Evolutionary conservation across 1,140 invertebrate genomes (phyloP).

Genomic region (Caenorhabditis remanei): DNA sequence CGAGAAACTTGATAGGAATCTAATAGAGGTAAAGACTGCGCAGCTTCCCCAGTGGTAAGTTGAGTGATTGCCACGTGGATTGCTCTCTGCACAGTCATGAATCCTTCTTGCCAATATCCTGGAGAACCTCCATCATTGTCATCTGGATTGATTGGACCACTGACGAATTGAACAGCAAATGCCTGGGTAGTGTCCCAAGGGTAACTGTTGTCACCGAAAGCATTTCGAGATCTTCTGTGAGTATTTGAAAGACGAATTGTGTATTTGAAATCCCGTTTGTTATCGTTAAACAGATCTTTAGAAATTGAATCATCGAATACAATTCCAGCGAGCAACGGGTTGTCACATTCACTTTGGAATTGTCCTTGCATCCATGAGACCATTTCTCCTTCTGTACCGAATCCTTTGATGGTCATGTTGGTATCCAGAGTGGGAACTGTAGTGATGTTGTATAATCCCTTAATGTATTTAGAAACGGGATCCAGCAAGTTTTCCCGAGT

Average conservation of each 20-base stretch:
- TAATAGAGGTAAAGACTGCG: background rate
- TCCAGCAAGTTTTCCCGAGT: background rate
- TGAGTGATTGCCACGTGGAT: conserved; percentile 65
- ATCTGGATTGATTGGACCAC: conserved; percentile 70
- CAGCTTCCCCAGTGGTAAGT: background rate
- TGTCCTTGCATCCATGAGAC: conserved; percentile 56
- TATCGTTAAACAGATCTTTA: conserved; percentile 42
- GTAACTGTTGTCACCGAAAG: conserved; percentile 5
- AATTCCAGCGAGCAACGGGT: conserved; percentile 63
- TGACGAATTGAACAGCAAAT: conserved; percentile 66
- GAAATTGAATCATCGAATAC: conserved; percentile 61
- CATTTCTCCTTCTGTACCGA: conserved; percentile 57
- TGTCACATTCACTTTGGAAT: conserved; percentile 61
- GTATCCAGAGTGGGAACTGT: conserved; percentile 1
- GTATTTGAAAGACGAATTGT: conserved; percentile 66
- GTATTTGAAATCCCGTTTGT: conserved; percentile 55
- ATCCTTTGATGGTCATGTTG: conserved; percentile 57
- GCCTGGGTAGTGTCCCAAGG: conserved; percentile 54
- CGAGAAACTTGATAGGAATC: conserved; percentile 64
- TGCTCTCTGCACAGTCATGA: conserved; percentile 71
- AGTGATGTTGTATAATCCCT: conserved; percentile 26
- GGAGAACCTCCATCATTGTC: conserved; percentile 59
- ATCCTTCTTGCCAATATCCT: conserved; percentile 73
- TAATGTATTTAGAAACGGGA: background rate
- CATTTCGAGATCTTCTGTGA: conserved; percentile 55